Base-by-base conservation (phyloP, 53 echinoderm and acorn worm species). In the Echinarachnius parma region DNA sequence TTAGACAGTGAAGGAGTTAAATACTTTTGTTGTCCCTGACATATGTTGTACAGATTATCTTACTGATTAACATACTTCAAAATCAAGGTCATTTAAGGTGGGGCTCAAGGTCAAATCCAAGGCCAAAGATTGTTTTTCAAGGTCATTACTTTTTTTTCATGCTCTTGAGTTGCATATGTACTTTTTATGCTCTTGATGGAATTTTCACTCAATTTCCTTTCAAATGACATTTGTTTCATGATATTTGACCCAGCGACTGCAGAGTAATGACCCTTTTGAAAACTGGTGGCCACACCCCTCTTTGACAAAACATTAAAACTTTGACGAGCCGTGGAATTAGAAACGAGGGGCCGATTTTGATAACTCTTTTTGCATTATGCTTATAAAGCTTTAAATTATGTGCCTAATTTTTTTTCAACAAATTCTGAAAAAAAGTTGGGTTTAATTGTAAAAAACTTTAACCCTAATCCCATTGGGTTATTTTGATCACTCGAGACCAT, bases 231-330 rank as follows among this genome's bases (percentile, higher is more conserved):
- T 54, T 22, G 5, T 54, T 54, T 54, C 23, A 22, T 54, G 54
- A 54, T 24, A 54, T 54, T 54, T 54, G 54, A 54, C 54, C 54
- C 54, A 54, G 54, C 54, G 54, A 54, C 54, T 54, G 54, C 54
- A 21, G 54, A 54, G 26, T 49, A 49, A 49, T 54, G 1, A 11
- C 24, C n/a, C 54, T 18, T 54, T 54, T 54, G 54, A 54, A 54
- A 24, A 54, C 54, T 54, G 54, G 54, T 54, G 54, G 54, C 54
- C 54, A 54, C 54, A 24, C 54, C 26, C 54, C 54, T 54, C 25
- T 54, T 54, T 54, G 54, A 54, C 25, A 54, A 54, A 54, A 54
- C 54, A 54, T n/a, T n/a, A n/a, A n/a, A n/a, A n/a, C n/a, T n/a
- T n/a, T n/a, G n/a, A n/a, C n/a, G n/a, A n/a, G n/a, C n/a, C n/a